Percentiles rank a stretch among this genome's conserved stretches.
phyloP scores from a whole-genome alignment of 2,797 vertebrate genomes.

The Acrocephalus scirpaceus region DNA sequence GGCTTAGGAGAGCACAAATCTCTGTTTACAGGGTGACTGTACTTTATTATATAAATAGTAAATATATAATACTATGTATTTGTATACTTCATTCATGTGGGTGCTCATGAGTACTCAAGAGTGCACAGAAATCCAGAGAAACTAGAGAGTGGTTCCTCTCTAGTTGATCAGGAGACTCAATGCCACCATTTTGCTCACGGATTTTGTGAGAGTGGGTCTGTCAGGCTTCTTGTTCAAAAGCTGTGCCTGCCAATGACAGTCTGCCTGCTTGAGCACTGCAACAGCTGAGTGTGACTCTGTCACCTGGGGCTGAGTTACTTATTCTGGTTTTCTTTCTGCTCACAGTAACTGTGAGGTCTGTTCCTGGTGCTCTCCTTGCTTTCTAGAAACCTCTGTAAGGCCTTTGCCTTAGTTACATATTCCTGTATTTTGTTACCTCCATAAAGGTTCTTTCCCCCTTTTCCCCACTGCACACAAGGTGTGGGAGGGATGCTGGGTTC shows the following conservation, averaged over 20 bases:
- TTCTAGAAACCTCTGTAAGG: not conserved
- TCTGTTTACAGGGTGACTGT: not conserved
- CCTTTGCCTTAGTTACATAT: not conserved
- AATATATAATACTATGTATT: not conserved
- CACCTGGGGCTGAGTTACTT: not conserved
- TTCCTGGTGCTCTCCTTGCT: not conserved
- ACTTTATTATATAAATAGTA: not conserved
- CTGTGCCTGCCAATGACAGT: not conserved
- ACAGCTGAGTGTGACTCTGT: not conserved
- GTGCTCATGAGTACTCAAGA: not conserved
- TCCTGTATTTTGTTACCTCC: not conserved
- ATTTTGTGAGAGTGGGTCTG: not conserved
- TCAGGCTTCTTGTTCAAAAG: not conserved
- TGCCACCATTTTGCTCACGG: not conserved
- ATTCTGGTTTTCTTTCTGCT: not conserved
- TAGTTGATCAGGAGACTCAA: not conserved
- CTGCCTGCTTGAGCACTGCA: not conserved
- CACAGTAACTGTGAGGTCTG: not conserved
- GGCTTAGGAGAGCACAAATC: not conserved
- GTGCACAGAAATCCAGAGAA: not conserved
- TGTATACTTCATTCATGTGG: accelerated
- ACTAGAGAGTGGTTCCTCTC: not conserved
- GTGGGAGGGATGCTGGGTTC: not conserved
- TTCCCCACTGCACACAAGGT: accelerated
- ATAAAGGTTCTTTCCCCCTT: not conserved